Conservation (phyloP, 2,113 vertebrate species). For the Limanda limanda region DNA sequence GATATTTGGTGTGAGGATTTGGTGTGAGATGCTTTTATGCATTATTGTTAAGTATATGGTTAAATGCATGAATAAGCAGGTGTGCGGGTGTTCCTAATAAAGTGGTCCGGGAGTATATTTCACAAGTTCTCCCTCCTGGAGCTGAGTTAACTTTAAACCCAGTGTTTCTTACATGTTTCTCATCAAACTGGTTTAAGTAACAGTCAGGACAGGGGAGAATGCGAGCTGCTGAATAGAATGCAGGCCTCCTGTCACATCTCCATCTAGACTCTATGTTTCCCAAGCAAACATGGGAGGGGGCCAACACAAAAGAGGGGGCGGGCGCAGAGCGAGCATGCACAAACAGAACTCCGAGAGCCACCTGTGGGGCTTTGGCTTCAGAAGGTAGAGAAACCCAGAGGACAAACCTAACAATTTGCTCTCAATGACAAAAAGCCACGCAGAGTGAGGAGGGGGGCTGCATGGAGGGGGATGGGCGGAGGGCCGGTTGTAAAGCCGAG, state of each 20-base stretch:
- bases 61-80: not conserved
- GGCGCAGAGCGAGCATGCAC: slow-evolving; percentile 51
- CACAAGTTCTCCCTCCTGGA: not conserved
- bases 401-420: slow-evolving; percentile 67
- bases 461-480: slow-evolving; percentile 17
- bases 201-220: slow-evolving; percentile 1
- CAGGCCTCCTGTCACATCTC: slow-evolving; percentile 45
- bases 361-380: slow-evolving; percentile 35
- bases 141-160: too few species aligned
- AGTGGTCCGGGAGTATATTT: not conserved
- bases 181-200: not conserved
- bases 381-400: slow-evolving; percentile 31
- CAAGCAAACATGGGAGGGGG: slow-evolving; percentile 56
- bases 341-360: slow-evolving; percentile 50
- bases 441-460: slow-evolving; percentile 28
- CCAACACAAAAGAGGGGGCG: slow-evolving; percentile 37
- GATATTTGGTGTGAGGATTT: not conserved
- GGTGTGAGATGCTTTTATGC: too few species aligned
- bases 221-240: not conserved
- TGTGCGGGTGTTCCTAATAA: not conserved
- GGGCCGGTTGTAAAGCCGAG: slow-evolving; percentile 14
- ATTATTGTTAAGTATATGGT: not conserved
- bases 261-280: slow-evolving; percentile 55
- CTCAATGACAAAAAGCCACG: slow-evolving; percentile 54
- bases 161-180: not conserved